phyloP scores from a whole-genome alignment of 1,140 invertebrate species.

The Calliopsis andreniformis region DNA sequence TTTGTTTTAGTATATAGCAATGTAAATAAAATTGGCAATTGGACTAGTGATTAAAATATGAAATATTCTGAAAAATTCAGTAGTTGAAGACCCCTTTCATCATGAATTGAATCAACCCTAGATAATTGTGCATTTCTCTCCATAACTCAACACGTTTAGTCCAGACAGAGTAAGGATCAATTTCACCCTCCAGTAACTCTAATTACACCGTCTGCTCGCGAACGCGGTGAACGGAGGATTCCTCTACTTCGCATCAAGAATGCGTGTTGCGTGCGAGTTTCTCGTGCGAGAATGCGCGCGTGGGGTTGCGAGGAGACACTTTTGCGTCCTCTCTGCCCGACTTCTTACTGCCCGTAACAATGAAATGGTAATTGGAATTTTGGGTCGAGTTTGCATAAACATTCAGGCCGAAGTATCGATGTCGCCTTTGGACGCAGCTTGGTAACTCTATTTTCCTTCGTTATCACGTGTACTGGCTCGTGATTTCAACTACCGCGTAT shows the following conservation, averaged over 20 bases:
- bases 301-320: slow-evolving; percentile 42
- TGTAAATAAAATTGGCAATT: no score
- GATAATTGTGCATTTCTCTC: neutral
- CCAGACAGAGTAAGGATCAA: slow-evolving; percentile 46
- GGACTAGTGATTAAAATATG: no score
- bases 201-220: slow-evolving; percentile 33
- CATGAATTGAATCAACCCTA: no score
- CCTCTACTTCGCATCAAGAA: slow-evolving; percentile 37
- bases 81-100: no score
- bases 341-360: slow-evolving; percentile 58
- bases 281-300: slow-evolving; percentile 59
- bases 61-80: no score
- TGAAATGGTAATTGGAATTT: slow-evolving; percentile 66
- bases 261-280: slow-evolving; percentile 57
- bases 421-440: slow-evolving; percentile 16
- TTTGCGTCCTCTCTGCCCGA: slow-evolving; percentile 46
- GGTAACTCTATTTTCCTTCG: neutral
- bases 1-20: no score
- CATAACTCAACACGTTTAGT: neutral
- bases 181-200: slow-evolving; percentile 58
- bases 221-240: neutral
- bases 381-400: slow-evolving; percentile 69
- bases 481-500: no score
- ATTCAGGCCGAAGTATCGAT: slow-evolving; percentile 59
- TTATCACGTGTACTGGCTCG: neutral